These are phyloP conservation scores for Drosophila mayri DNA, from an alignment of 1,140 invertebrate genomes.

Conservation along the genomic window DNA sequence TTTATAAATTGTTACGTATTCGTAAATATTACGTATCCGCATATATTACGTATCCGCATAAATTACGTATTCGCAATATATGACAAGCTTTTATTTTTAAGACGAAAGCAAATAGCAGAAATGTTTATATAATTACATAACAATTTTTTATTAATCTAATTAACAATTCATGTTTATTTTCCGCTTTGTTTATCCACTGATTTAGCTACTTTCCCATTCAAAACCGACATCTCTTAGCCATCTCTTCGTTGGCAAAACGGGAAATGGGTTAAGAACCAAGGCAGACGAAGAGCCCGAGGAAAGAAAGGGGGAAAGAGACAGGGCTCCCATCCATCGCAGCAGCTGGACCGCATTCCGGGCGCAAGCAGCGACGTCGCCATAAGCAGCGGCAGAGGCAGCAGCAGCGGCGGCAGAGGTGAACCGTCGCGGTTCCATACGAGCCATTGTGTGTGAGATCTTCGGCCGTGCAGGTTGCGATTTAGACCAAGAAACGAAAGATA, in stretches of 20 bases:
- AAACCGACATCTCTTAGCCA: neutral
- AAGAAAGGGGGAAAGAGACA: conserved; percentile 28
- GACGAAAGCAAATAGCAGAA: neutral
- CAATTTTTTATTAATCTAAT: too few species aligned
- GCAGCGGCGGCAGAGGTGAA: conserved; percentile 18
- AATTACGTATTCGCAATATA: neutral
- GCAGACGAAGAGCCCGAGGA: conserved; percentile 21
- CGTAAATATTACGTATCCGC: neutral
- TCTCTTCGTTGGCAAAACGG: conserved; percentile 32
- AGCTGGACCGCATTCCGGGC: conserved; percentile 40
- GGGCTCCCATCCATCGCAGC: conserved; percentile 20
- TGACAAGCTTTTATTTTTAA: neutral
- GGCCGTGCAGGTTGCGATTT: conserved; percentile 50
- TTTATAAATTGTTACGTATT: too few species aligned
- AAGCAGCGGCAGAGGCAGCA: conserved; percentile 17
- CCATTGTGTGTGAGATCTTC: conserved; percentile 61
- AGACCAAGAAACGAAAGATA: conserved; percentile 9
- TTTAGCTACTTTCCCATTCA: neutral
- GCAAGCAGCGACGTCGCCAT: conserved; percentile 12
- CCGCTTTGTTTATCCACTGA: neutral
- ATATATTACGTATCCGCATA: neutral
- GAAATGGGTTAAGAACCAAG: conserved; percentile 75
- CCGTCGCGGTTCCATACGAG: conserved; percentile 22
- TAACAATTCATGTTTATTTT: neutral
- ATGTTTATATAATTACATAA: neutral